phyloP scores from a whole-genome alignment of 2,888 invertebrate species.

The Metopia argyrocephala region DNA sequence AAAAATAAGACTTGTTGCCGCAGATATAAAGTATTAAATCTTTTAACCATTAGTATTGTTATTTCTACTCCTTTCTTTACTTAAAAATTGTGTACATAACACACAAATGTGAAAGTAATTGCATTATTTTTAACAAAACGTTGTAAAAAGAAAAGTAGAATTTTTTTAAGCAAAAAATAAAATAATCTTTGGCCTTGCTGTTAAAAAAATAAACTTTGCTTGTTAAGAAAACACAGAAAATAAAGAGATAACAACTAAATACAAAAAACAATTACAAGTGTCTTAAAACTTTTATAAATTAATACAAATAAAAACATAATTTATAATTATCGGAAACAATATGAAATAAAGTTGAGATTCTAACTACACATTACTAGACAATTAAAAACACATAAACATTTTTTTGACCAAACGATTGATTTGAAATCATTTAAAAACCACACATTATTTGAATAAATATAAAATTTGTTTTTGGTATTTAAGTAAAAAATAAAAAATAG shows the following conservation, averaged over 20 bases:
- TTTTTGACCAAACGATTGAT: background rate
- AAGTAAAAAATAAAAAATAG: constrained; percentile 12
- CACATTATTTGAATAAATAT: background rate
- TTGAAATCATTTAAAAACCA: background rate
- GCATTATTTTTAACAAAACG: too few species aligned
- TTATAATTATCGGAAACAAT: too few species aligned
- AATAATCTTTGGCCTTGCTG: too few species aligned
- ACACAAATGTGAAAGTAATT: too few species aligned
- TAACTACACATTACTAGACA: background rate
- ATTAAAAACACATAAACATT: background rate
- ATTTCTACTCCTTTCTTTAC: too few species aligned
- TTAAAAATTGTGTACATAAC: too few species aligned
- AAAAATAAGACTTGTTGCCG: background rate
- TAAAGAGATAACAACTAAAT: background rate
- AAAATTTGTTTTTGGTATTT: constrained; percentile 20
- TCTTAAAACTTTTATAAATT: background rate
- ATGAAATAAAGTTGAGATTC: background rate
- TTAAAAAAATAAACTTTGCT: too few species aligned
- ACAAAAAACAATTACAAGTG: constrained; percentile 31
- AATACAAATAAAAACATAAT: background rate
- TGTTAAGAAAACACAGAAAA: too few species aligned
- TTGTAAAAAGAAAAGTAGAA: too few species aligned
- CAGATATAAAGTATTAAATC: too few species aligned
- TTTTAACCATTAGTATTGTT: too few species aligned
- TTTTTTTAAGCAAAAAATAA: too few species aligned